A percentile compares a stretch with the other conserved stretches of the same genome.
Evolutionary conservation across 2,888 invertebrate genomes (phyloP).

Genomic region (Parthenolecanium corni): DNA sequence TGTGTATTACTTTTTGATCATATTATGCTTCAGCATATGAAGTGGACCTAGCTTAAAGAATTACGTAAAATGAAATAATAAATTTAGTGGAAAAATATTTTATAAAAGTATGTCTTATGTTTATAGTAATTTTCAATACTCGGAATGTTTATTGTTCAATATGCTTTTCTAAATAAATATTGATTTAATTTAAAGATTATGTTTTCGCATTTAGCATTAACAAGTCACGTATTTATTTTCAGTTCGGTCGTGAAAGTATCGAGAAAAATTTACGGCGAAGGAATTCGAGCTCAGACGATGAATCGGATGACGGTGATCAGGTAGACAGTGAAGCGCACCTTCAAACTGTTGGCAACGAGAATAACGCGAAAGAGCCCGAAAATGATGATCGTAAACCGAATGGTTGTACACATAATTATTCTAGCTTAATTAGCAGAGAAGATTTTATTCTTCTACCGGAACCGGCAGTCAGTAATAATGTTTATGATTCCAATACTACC

Average conservation of each 20-base stretch:
- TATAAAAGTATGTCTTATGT: too few species aligned
- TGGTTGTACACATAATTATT: conserved; percentile 45
- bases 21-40: too few species aligned
- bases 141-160: too few species aligned
- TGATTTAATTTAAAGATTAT: too few species aligned
- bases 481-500: conserved; percentile 32
- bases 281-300: conserved; percentile 10
- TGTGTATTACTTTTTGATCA: too few species aligned
- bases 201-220: too few species aligned
- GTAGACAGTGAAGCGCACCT: background rate
- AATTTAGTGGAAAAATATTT: too few species aligned
- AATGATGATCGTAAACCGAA: conserved; percentile 42
- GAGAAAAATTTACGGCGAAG: conserved; percentile 39
- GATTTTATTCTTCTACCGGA: conserved; percentile 63
- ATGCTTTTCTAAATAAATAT: too few species aligned
- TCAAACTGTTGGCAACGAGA: background rate
- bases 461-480: conserved; percentile 44
- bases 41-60: too few species aligned
- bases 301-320: background rate
- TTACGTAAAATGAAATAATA: too few species aligned
- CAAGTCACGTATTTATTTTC: conserved; percentile 35
- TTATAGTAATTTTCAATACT: too few species aligned
- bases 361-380: conserved; percentile 21
- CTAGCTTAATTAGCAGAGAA: conserved; percentile 54
- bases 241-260: conserved; percentile 76